Percentiles rank a stretch among this genome's conserved stretches.
Conservation (phyloP, 2,797 vertebrate genomes). For the Sitta carolinensis region DNA sequence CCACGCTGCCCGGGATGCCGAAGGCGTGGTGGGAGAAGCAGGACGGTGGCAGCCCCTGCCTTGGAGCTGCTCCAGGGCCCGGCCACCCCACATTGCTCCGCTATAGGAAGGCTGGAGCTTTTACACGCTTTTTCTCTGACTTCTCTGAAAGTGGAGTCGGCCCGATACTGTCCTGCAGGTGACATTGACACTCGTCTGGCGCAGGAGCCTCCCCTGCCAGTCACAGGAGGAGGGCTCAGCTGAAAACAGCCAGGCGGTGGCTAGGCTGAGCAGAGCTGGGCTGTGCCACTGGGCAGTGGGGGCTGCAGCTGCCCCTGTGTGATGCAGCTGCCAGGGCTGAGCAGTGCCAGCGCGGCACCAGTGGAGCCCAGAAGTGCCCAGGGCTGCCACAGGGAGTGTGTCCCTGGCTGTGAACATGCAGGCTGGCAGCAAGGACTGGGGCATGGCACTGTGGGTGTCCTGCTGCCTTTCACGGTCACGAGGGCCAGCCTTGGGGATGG, state of each 20-base stretch:
- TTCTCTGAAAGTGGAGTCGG: not conserved
- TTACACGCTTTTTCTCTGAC: accelerated
- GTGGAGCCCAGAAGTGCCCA: not conserved
- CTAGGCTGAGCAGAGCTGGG: accelerated
- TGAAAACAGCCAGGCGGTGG: not conserved
- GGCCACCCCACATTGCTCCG: not conserved
- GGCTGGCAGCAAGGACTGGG: not conserved
- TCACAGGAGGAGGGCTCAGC: not conserved
- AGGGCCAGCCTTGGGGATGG: not conserved
- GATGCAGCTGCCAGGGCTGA: not conserved
- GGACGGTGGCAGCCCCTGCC: not conserved
- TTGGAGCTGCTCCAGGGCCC: accelerated
- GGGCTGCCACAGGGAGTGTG: not conserved
- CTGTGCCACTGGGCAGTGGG: not conserved
- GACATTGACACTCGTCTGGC: not conserved
- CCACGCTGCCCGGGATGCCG: not conserved
- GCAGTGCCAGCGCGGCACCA: not conserved
- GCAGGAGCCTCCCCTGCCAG: accelerated
- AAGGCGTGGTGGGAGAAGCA: not conserved
- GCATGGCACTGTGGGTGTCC: not conserved
- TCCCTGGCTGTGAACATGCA: accelerated
- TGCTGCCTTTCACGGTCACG: accelerated
- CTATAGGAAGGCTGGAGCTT: not conserved
- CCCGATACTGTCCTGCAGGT: not conserved
- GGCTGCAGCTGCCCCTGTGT: not conserved